A percentile compares a stretch with the other conserved stretches of the same genome.
Evolutionary conservation across 2,797 vertebrate species (phyloP).

Genomic region (Eidolon dupreanum): DNA sequence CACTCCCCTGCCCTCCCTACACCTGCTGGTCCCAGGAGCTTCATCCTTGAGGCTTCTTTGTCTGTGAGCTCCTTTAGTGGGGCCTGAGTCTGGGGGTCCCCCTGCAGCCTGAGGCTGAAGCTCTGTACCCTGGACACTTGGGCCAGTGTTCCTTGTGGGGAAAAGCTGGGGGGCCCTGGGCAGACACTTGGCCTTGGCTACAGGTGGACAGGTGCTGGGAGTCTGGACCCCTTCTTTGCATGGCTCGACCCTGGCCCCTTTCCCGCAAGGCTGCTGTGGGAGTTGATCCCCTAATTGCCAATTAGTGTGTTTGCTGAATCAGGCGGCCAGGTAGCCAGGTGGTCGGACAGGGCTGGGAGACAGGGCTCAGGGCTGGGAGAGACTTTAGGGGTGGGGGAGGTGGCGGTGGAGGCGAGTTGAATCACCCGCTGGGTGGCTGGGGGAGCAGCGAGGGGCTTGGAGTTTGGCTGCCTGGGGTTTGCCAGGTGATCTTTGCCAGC

Average conservation of each 20-base stretch:
- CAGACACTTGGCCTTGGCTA: neutral
- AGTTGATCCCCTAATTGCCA: neutral
- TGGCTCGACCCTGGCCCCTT: neutral
- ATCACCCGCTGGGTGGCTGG: fast-evolving
- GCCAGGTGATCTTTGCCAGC: neutral
- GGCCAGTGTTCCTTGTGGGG: neutral
- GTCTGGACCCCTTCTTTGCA: neutral
- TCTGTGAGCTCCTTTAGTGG: neutral
- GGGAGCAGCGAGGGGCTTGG: neutral
- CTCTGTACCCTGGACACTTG: neutral
- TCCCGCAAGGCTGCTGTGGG: neutral
- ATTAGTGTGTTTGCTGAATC: neutral
- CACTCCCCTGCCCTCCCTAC: too few species aligned
- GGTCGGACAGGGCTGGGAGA: neutral
- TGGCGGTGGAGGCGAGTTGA: too few species aligned
- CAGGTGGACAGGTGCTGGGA: neutral
- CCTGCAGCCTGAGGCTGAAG: neutral
- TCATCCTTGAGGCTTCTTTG: neutral
- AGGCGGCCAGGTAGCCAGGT: neutral
- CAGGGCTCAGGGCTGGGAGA: neutral
- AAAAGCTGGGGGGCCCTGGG: neutral
- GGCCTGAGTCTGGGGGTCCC: neutral
- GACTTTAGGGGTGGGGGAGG: neutral
- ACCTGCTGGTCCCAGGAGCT: neutral
- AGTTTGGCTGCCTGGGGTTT: fast-evolving